A percentile compares a stretch with the other conserved stretches of the same genome.
These are phyloP conservation scores for Anisognathus igniventris DNA, from an alignment of 2,797 vertebrate species.

Conservation along the genomic window DNA sequence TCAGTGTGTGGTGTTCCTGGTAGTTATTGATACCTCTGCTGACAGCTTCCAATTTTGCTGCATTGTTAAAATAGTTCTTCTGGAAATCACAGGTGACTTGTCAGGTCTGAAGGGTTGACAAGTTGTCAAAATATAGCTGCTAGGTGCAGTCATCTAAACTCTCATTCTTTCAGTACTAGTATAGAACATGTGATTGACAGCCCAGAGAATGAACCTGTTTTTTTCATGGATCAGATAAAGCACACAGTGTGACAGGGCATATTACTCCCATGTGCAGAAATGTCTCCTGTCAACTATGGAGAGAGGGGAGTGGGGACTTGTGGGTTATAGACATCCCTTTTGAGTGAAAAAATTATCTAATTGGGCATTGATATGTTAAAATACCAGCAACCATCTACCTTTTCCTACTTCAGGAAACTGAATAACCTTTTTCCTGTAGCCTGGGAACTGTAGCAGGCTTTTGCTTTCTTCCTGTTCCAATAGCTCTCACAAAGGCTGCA, in stretches of 20 bases:
- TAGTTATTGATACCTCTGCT: not conserved
- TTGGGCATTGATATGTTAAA: not conserved
- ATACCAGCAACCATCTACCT: not conserved
- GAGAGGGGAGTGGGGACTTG: not conserved
- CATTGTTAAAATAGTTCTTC: not conserved
- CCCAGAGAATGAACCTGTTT: not conserved
- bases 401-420: not conserved
- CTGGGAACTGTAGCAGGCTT: not conserved
- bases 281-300: not conserved
- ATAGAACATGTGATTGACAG: not conserved
- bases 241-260: not conserved
- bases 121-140: constrained; percentile 22
- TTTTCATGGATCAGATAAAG: not conserved
- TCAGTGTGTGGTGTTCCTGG: not conserved
- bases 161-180: not conserved
- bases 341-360: not conserved
- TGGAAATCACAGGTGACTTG: constrained; percentile 11
- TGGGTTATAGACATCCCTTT: not conserved
- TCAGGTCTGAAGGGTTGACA: not conserved
- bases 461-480: not conserved
- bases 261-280: not conserved
- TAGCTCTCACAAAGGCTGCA: not conserved
- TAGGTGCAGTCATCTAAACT: not conserved
- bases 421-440: not conserved
- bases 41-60: not conserved